These are phyloP conservation scores for Amphipyra tragopoginis DNA, from an alignment of 2,888 invertebrate genomes.

Conservation along the genomic window DNA sequence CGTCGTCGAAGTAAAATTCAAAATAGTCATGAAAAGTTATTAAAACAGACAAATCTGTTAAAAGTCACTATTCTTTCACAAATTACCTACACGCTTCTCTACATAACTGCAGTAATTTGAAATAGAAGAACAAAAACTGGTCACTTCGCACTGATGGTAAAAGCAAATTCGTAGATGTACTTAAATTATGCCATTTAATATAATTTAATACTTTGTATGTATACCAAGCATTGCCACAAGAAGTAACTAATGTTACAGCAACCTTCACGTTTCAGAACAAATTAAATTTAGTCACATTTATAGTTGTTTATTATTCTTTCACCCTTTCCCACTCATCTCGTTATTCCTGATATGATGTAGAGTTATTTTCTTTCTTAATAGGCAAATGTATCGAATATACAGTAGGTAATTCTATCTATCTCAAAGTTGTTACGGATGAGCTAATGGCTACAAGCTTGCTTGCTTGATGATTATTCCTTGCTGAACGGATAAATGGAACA, in stretches of 20 bases:
- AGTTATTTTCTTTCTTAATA: not conserved
- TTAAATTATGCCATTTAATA: conserved; percentile 9
- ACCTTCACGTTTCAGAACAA: conserved; percentile 80
- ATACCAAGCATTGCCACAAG: conserved; percentile 24
- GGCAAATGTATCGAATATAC: too few species aligned
- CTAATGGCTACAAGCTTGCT: too few species aligned
- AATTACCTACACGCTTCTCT: conserved; percentile 1
- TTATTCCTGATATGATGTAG: conserved; percentile 9
- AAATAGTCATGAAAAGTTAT: not conserved
- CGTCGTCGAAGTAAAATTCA: too few species aligned
- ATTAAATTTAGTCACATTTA: conserved; percentile 85
- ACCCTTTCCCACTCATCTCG: conserved; percentile 1
- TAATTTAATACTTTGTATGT: conserved; percentile 23
- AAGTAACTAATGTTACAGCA: conserved; percentile 62
- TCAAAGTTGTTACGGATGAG: too few species aligned
- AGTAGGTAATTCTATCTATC: too few species aligned
- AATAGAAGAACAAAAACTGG: conserved; percentile 1
- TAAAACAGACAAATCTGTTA: not conserved
- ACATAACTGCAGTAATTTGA: not conserved
- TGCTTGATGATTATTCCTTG: too few species aligned
- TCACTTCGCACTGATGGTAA: conserved; percentile 22
- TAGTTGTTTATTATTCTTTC: conserved; percentile 53
- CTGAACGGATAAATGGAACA: too few species aligned
- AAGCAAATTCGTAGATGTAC: conserved; percentile 14
- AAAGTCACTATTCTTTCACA: not conserved